Evolutionary conservation across 2,888 invertebrate genomes (phyloP).

Genomic region (Agriopis aurantiaria): DNA sequence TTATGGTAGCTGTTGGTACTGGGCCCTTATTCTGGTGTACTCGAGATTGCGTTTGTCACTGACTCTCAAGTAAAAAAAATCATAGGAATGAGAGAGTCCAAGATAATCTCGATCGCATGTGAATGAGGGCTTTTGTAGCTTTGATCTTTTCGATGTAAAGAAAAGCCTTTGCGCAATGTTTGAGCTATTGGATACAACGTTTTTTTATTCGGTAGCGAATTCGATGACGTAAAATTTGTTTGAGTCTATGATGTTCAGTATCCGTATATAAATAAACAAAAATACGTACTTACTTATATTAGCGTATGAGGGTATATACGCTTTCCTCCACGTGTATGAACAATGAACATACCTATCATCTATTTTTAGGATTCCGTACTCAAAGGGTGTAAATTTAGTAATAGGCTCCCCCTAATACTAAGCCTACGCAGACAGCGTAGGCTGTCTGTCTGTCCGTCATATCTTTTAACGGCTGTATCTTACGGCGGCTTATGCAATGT

Average conservation of each 20-base stretch:
- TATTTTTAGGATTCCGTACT: no score
- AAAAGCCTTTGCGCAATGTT: conserved; percentile 17
- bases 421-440: no score
- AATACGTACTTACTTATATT: no score
- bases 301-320: background rate
- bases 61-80: no score
- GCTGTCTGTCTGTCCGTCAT: no score
- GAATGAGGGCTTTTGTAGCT: conserved; percentile 1
- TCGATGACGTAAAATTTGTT: conserved; percentile 14
- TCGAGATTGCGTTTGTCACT: background rate
- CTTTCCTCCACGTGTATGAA: background rate
- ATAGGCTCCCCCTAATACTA: no score
- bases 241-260: conserved; percentile 8
- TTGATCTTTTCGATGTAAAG: conserved; percentile 26
- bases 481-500: no score
- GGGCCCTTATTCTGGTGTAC: background rate
- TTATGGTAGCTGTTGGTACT: conserved; percentile 23
- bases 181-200: conserved; percentile 18
- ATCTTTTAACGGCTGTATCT: no score
- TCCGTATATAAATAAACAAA: background rate
- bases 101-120: background rate
- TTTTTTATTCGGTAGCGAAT: conserved; percentile 19
- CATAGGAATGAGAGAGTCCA: background rate
- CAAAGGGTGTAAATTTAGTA: no score
- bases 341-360: no score